Base-by-base conservation (phyloP, 2,888 invertebrate genomes). In the Drosophila birchii region DNA sequence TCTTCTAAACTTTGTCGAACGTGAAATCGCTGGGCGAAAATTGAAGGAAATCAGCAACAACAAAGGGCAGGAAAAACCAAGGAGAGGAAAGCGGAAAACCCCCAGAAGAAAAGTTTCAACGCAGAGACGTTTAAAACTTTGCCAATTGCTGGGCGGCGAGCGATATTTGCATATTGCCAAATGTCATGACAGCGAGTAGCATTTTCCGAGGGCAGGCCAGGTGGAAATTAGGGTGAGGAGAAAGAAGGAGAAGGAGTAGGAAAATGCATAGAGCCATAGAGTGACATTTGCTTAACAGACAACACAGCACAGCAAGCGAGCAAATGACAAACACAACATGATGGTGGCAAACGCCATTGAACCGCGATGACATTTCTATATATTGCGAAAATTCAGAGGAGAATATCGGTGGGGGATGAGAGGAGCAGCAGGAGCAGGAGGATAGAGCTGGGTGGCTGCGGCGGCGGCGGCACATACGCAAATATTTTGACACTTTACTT, bases 1-100 rank as follows among this genome's bases (percentile, higher is more conserved):
- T 89, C 92, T 92, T 82, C 83, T 88, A 84, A 91, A 91, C 85
- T 92, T 91, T 89, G 90, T 92, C 90, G 86, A 90, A 91, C 91
- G 92, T 91, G 89, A 91, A 92, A 92, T 91, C 91, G 90, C 80
- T 85, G 69, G 76, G 68, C 80, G 89, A 87, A 92, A 91, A 91
- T 91, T 91, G 90, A 86, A 86, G 88, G 89, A 81, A 86, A 75
- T 59, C 66, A 43, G 47, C 56, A 59, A 53, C 74, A 64, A 73
- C 66, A 76, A 64, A 53, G 45, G 56, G 49, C 16, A 53, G 39
- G 47, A 57, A 71, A 64, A 57, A 49, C 29, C 55, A n/a, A 16
- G 43, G 8, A 14, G 49, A 20, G 34, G 14, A 0, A 20, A 7
- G 5, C 18, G 51, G 34, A 14, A 51, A 53, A 53, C 16, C 20